Conservation (phyloP, 2,113 vertebrate genomes). For the Dipodomys spectabilis region DNA sequence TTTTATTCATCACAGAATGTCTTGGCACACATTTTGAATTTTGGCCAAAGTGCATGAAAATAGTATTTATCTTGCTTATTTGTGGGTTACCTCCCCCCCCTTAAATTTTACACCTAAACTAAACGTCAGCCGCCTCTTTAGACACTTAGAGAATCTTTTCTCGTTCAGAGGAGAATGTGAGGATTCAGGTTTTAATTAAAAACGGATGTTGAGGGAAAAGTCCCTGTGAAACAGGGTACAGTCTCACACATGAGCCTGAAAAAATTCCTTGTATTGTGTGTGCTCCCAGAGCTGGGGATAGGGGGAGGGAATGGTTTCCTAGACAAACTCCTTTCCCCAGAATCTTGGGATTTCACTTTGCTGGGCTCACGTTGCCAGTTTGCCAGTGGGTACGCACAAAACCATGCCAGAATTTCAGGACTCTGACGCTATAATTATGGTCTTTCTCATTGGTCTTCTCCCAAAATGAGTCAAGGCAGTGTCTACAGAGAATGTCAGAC, state of each 20-base stretch:
- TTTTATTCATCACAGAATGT: constrained; percentile 29
- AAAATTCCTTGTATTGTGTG: no score
- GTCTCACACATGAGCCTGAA: not conserved
- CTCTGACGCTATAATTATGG: not conserved
- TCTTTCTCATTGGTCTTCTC: not conserved
- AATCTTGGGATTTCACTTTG: constrained; percentile 24
- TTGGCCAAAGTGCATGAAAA: not conserved
- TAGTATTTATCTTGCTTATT: not conserved
- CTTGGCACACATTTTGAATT: not conserved
- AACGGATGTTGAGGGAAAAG: constrained; percentile 4
- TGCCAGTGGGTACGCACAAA: not conserved
- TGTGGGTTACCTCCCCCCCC: not conserved
- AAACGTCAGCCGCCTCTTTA: not conserved
- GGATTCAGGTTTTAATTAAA: constrained; percentile 12
- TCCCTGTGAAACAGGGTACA: constrained; percentile 10
- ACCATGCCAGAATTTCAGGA: not conserved
- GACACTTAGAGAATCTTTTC: not conserved
- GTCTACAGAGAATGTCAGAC: not conserved
- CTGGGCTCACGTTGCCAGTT: not conserved
- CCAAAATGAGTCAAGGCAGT: not conserved
- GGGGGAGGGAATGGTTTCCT: not conserved
- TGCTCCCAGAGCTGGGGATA: no score
- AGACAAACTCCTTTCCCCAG: constrained; percentile 22
- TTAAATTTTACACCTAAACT: not conserved
- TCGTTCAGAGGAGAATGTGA: not conserved